A percentile compares a stretch with the other conserved stretches of the same genome.
These are phyloP conservation scores for Petrocephalus sullivani DNA, from an alignment of 2,797 vertebrate species.

Conservation along the genomic window DNA sequence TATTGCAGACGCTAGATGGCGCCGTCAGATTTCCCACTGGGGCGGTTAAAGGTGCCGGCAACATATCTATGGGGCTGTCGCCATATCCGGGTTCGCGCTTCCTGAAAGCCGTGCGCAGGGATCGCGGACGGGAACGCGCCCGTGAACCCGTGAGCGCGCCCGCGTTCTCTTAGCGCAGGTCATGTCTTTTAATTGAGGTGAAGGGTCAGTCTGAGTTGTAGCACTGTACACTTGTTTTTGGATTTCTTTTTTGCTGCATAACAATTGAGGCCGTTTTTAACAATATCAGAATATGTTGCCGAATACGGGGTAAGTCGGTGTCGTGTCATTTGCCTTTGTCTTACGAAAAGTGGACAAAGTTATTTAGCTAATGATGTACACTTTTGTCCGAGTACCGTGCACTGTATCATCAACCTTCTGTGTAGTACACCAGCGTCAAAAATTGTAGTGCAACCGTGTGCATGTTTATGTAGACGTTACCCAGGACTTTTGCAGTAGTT, in stretches of 20 bases:
- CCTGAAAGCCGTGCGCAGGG: background rate
- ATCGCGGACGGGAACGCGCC: background rate
- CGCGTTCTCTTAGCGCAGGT: background rate
- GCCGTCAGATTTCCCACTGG: background rate
- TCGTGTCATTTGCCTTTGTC: background rate
- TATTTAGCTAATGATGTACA: background rate
- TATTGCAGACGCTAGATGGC: background rate
- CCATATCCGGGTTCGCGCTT: background rate
- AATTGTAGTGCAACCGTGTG: background rate
- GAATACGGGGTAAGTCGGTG: constrained; percentile 12
- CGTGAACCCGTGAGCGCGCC: background rate
- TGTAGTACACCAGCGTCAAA: background rate
- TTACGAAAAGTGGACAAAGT: background rate
- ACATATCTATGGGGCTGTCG: background rate
- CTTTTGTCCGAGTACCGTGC: background rate
- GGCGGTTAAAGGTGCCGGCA: background rate
- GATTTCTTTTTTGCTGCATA: background rate
- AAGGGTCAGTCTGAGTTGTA: background rate
- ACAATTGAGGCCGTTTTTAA: background rate
- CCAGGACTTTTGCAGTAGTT: background rate
- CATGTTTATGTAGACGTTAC: background rate
- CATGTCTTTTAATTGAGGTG: background rate
- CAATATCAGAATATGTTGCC: background rate
- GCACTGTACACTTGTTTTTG: background rate
- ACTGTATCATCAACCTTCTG: background rate